Evolutionary conservation across 2,113 vertebrate species (phyloP).

Genomic region (Entomyzon cyanotis): DNA sequence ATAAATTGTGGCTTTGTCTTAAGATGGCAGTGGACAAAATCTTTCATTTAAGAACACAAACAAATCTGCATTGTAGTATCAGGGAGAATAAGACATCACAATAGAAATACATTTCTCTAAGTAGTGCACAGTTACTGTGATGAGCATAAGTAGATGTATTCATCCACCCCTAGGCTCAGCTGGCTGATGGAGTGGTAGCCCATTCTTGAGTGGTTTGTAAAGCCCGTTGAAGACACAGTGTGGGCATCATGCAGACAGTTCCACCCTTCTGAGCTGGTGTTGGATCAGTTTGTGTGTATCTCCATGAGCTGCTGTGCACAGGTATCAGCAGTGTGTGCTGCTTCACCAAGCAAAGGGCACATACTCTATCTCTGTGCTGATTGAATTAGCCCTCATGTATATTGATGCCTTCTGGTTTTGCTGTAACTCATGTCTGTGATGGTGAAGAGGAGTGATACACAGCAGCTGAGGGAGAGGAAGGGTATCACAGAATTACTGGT

Average conservation of each 20-base stretch:
- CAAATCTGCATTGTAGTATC: not conserved
- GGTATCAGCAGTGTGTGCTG: accelerated
- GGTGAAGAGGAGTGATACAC: not conserved
- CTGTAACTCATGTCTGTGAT: not conserved
- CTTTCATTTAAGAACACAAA: not conserved
- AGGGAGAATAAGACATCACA: not conserved
- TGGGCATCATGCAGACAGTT: not conserved
- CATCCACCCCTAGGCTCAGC: accelerated
- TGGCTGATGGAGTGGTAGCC: not conserved
- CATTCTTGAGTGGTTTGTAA: not conserved
- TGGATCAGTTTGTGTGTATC: not conserved
- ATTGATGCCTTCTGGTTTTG: not conserved
- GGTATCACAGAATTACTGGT: not conserved
- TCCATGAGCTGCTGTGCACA: not conserved
- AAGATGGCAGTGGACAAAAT: not conserved
- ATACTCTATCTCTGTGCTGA: not conserved
- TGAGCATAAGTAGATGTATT: not conserved
- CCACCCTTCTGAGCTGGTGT: not conserved
- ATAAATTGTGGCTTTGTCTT: not conserved
- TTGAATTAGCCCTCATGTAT: not conserved
- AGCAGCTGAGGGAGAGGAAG: not conserved
- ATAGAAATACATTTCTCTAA: not conserved
- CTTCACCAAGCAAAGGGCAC: not conserved
- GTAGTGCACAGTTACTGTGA: not conserved
- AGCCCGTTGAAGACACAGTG: not conserved